A percentile compares a stretch with the other conserved stretches of the same genome.
Conservation (phyloP, 2,113 vertebrate genomes). For the Hippocampus zosterae region DNA sequence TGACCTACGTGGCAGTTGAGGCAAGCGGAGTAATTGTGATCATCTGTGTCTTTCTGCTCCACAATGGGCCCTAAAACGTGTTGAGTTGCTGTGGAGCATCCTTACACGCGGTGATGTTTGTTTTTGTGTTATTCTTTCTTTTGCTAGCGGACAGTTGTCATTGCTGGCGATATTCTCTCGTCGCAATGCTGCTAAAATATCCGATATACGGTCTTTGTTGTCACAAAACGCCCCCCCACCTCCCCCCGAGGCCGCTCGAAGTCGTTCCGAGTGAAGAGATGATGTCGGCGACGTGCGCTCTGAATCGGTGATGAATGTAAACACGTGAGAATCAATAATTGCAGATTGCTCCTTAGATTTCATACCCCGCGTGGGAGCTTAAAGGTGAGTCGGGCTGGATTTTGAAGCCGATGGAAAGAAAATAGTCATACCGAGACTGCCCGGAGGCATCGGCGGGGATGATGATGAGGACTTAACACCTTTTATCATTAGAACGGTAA, state of each 20-base stretch:
- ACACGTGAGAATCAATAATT: conserved; percentile 24
- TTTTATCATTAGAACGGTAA: conserved; percentile 8
- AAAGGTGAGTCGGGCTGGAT: conserved; percentile 18
- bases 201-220: neutral
- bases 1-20: conserved; percentile 1
- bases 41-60: neutral
- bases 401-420: conserved; percentile 8
- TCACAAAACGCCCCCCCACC: neutral
- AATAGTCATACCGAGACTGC: conserved; percentile 16
- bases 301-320: conserved; percentile 6
- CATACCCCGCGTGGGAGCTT: neutral
- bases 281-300: neutral
- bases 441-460: conserved; percentile 21
- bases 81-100: neutral
- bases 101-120: conserved; percentile 1
- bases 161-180: conserved; percentile 1
- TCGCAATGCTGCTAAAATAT: neutral
- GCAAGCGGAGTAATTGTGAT: neutral
- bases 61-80: neutral
- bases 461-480: conserved; percentile 25
- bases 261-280: neutral
- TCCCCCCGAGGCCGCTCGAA: neutral
- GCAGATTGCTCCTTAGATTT: conserved; percentile 15
- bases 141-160: neutral
- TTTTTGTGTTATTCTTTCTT: neutral